phyloP scores from a whole-genome alignment of 1,140 invertebrate genomes.

The Temnothorax curvispinosus region DNA sequence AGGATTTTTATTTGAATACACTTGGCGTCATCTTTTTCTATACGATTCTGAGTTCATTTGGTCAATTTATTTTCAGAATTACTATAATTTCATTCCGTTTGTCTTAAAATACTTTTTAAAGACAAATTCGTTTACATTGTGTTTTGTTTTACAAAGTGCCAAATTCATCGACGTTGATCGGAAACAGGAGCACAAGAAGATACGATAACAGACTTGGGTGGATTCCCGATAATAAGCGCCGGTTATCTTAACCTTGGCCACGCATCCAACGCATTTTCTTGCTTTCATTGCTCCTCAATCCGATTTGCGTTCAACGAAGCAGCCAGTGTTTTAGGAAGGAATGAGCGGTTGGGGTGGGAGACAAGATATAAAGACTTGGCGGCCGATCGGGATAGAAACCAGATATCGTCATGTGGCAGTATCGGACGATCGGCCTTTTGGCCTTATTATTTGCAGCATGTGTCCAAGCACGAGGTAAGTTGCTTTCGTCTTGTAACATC shows the following conservation, averaged over 20 bases:
- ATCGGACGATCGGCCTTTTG: constrained; percentile 67
- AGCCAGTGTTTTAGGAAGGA: constrained; percentile 67
- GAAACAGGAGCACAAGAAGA: background rate
- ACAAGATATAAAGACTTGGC: constrained; percentile 70
- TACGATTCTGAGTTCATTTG: background rate
- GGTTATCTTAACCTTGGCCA: constrained; percentile 64
- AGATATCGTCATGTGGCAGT: constrained; percentile 67
- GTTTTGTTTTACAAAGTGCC: background rate
- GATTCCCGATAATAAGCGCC: constrained; percentile 2
- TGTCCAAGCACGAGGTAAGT: constrained; percentile 70
- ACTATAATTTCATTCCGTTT: background rate
- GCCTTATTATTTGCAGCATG: constrained; percentile 60
- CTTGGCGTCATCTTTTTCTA: background rate
- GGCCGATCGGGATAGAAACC: constrained; percentile 44
- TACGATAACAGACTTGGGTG: background rate
- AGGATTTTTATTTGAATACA: background rate
- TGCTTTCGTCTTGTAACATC: background rate
- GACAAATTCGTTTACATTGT: background rate
- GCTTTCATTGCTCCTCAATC: constrained; percentile 46
- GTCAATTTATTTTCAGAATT: background rate
- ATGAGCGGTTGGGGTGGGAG: constrained; percentile 61
- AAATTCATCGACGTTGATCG: background rate
- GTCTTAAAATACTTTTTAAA: background rate
- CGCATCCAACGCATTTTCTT: constrained; percentile 42
- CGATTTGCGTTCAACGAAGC: constrained; percentile 44